These are phyloP conservation scores for Cheilosia variabilis DNA, from an alignment of 2,888 invertebrate genomes.

Conservation along the genomic window DNA sequence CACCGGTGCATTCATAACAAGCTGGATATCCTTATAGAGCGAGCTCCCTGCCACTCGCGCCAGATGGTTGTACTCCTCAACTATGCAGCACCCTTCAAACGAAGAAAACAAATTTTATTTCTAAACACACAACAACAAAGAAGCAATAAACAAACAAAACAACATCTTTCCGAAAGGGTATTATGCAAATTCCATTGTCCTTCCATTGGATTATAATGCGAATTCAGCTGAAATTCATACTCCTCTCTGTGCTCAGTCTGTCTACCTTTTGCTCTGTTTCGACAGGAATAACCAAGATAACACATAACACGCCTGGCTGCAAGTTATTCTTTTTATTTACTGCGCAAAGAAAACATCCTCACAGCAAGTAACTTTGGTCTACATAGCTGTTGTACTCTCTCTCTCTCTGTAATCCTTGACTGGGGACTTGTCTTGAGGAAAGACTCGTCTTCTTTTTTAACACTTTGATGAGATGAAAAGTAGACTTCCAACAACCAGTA, in stretches of 20 bases:
- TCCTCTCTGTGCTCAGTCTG: neutral
- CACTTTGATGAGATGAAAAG: conserved; percentile 34
- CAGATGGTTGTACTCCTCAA: neutral
- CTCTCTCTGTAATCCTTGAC: neutral
- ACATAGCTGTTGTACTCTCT: no score
- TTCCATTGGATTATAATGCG: conserved; percentile 46
- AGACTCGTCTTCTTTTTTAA: neutral
- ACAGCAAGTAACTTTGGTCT: conserved; percentile 5
- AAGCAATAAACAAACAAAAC: conserved; percentile 19
- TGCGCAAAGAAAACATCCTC: neutral
- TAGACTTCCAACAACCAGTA: conserved; percentile 6
- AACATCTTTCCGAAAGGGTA: conserved; percentile 45
- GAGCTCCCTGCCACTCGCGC: no score
- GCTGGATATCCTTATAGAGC: neutral
- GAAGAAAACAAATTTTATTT: conserved; percentile 1
- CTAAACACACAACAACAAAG: conserved; percentile 11
- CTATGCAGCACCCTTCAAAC: neutral
- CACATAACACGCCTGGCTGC: neutral
- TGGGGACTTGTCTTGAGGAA: neutral
- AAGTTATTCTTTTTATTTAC: conserved; percentile 43
- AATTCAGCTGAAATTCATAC: conserved; percentile 51
- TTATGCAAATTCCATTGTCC: conserved; percentile 65
- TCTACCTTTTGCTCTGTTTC: neutral
- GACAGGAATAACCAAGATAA: neutral
- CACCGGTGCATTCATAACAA: no score